Base-by-base conservation (phyloP, 2,113 vertebrate species). In the Maccullochella peelii region DNA sequence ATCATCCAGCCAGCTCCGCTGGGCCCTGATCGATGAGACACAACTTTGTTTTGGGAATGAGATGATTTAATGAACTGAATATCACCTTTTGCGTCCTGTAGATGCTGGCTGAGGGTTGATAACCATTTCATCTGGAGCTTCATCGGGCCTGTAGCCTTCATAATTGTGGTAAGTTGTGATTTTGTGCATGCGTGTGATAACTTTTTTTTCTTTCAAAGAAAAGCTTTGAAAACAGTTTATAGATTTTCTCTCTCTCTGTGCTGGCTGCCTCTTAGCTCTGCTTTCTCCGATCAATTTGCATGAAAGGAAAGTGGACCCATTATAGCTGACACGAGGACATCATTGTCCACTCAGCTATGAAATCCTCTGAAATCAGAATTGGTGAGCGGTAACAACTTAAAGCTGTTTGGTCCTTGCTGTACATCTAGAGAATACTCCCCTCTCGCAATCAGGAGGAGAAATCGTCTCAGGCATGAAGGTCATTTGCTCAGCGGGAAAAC, bases 41-140 rank as follows among this genome's bases (percentile, higher is more conserved):
- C 83, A 89, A 80, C 78, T 82, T 76, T 85, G 84, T 91, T 92
- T 90, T 91, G 86, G 83, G 91, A 90, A 74, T 67, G 70, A 72
- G 88, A 81, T 50, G 79, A 91, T 89, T 90, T 83, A 89, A 90
- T 88, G 85, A 86, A 73, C 85, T 83, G 61, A 67, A 80, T 59
- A 68, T 83, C 75, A 75, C 40, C 50, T 87, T 85, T 82, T 93
- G 82, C 88, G 78, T 58, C 2, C 82, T 23, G 62, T 74, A 99
- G 98, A 83, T 99, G 98, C 95, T 99, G 98, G 98, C 95, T 99
- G 90, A 97, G 96, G 27, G 97, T 97, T 91, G 98, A 99, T 94
- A 99, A 99, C 92, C 97, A 99, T 94, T 99, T 99, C 94, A 99
- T 99, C 93, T 99, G 98, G 98, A 99, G 97, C 94, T 99, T 99